These are phyloP conservation scores for Altica lythri DNA, from an alignment of 2,888 invertebrate species.

Conservation along the genomic window DNA sequence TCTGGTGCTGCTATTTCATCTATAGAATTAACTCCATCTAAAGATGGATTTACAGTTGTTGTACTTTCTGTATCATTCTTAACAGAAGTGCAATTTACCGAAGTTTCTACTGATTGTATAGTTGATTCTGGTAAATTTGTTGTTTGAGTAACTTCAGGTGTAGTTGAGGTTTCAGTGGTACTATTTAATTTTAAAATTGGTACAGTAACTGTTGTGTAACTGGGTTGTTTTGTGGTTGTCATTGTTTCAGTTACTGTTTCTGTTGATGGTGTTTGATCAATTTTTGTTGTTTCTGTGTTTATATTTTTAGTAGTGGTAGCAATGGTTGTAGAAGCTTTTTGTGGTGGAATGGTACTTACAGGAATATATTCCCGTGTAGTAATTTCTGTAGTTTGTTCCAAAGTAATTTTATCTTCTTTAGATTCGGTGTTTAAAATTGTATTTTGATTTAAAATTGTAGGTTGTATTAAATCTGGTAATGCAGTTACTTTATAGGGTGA, in stretches of 20 bases:
- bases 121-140: slow-evolving; percentile 11
- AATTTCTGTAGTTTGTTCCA: not conserved
- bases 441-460: not conserved
- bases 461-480: not conserved
- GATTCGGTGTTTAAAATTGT: slow-evolving; percentile 7
- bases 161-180: not conserved
- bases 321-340: not conserved
- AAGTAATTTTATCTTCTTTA: slow-evolving; percentile 1
- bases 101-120: slow-evolving; percentile 16
- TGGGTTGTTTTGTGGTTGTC: not conserved
- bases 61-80: slow-evolving; percentile 14
- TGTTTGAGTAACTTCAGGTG: not conserved
- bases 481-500: not conserved
- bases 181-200: not conserved
- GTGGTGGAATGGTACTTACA: slow-evolving; percentile 5
- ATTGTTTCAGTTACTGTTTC: not conserved
- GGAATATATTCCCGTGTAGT: slow-evolving; percentile 15
- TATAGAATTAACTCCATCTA: slow-evolving; percentile 17
- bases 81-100: slow-evolving; percentile 14
- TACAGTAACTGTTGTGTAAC: not conserved
- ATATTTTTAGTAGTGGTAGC: not conserved
- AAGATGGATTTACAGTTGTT: not conserved
- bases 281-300: too few species aligned
- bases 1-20: slow-evolving; percentile 13
- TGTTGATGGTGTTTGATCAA: too few species aligned